phyloP scores from a whole-genome alignment of 2,888 invertebrate species.

The Ptychoptera albimana region DNA sequence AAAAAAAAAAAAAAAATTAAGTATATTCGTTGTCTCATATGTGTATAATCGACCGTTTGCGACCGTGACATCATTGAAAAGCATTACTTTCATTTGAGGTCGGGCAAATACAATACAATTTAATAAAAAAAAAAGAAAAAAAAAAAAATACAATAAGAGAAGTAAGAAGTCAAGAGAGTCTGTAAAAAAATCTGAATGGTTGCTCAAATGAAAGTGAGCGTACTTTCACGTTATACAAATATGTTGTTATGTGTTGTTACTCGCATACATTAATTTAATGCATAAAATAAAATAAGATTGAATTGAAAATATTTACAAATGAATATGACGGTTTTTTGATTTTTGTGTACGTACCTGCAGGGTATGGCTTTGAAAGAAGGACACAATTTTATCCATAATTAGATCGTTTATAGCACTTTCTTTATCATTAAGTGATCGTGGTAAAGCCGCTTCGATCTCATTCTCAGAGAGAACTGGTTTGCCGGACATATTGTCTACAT shows the following conservation, averaged over 20 bases:
- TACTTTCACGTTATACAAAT: background rate
- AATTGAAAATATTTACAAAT: background rate
- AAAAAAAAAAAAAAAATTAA: too few species aligned
- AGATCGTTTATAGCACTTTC: conserved; percentile 56
- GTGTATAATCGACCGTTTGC: background rate
- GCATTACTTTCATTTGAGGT: background rate
- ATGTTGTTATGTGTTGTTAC: background rate
- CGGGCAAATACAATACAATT: background rate
- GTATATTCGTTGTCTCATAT: too few species aligned
- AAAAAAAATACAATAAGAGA: too few species aligned
- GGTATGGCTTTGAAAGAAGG: conserved; percentile 63
- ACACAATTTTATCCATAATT: conserved; percentile 56
- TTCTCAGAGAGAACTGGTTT: conserved; percentile 33
- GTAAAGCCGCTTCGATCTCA: conserved; percentile 54
- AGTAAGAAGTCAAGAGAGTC: background rate
- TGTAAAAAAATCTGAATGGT: background rate
- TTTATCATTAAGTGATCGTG: conserved; percentile 54
- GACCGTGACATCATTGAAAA: background rate
- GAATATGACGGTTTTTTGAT: too few species aligned
- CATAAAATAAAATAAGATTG: background rate
- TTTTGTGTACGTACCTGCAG: conserved; percentile 41
- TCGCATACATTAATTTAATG: background rate
- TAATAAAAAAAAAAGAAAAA: background rate
- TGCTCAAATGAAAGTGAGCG: background rate
- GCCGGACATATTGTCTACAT: background rate